phyloP scores from a whole-genome alignment of 1,140 invertebrate genomes.

The Colletes gigas region DNA sequence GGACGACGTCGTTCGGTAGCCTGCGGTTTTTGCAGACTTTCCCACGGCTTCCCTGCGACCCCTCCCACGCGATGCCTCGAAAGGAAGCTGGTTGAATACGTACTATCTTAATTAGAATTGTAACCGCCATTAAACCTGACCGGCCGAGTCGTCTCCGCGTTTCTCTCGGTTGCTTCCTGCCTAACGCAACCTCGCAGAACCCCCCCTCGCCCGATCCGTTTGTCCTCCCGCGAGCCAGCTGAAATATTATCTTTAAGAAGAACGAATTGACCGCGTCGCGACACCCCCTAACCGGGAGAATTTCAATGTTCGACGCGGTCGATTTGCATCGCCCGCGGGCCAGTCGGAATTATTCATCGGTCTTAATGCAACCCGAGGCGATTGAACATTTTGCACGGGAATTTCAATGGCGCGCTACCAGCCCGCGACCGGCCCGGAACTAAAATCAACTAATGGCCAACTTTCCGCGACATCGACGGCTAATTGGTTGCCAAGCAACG shows the following conservation, averaged over 20 bases:
- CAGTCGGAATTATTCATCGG: conserved; percentile 27
- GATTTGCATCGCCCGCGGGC: conserved; percentile 13
- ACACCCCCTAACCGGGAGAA: not conserved
- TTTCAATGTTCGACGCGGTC: conserved; percentile 31
- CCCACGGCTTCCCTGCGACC: not conserved
- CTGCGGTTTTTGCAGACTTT: conserved; percentile 18
- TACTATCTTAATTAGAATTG: conserved; percentile 41
- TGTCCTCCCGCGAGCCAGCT: not conserved
- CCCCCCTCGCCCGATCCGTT: not conserved
- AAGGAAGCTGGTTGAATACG: conserved; percentile 6
- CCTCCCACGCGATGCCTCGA: not conserved
- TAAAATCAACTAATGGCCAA: not conserved
- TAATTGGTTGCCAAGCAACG: not conserved
- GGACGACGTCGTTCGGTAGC: not conserved
- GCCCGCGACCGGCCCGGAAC: not conserved
- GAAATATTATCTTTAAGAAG: not conserved
- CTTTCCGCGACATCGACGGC: not conserved
- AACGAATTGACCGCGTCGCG: not conserved
- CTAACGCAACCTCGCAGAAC: not conserved
- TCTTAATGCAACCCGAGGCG: not conserved
- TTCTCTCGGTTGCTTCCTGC: not conserved
- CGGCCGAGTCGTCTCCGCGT: not conserved
- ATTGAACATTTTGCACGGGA: conserved; percentile 6
- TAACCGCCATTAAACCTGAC: conserved; percentile 22
- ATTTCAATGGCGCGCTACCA: not conserved